Conservation (phyloP, 2,888 invertebrate species). For the Acanthosepion pharaonis region DNA sequence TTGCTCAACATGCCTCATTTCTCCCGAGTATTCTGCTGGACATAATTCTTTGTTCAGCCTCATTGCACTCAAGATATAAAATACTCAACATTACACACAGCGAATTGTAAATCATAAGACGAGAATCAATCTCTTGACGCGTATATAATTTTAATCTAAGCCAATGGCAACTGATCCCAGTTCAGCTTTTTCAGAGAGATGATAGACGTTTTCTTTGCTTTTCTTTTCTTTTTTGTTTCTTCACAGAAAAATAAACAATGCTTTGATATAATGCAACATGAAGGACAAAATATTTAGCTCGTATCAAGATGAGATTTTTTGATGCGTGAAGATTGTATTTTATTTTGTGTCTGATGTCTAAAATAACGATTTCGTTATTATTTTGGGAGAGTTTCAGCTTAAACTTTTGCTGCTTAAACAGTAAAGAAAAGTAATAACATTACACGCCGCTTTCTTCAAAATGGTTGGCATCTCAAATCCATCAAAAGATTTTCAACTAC, state of each 20-base stretch:
- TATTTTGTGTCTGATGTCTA: background rate
- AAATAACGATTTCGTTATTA: background rate
- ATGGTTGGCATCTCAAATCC: too few species aligned
- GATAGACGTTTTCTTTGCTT: too few species aligned
- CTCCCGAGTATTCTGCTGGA: background rate
- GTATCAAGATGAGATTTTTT: background rate
- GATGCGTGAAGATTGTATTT: conserved; percentile 7
- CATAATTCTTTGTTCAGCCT: background rate
- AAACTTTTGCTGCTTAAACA: too few species aligned
- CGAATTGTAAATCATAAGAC: background rate
- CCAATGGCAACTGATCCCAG: background rate
- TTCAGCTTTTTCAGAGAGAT: background rate
- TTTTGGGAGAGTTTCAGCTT: too few species aligned
- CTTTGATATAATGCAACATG: background rate
- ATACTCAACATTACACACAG: conserved; percentile 5
- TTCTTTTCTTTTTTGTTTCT: too few species aligned
- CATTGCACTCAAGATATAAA: background rate
- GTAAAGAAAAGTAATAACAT: too few species aligned
- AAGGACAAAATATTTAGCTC: conserved; percentile 11
- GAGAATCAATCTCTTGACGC: background rate
- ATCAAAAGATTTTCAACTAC: too few species aligned
- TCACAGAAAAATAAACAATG: background rate
- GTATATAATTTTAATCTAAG: conserved; percentile 3
- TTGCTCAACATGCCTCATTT: conserved; percentile 33
- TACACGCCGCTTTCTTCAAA: too few species aligned